Evolutionary conservation across 2,113 vertebrate species (phyloP), one percentile per base, ranked within the genome.

Genomic region (Acrocephalus kingi): DNA sequence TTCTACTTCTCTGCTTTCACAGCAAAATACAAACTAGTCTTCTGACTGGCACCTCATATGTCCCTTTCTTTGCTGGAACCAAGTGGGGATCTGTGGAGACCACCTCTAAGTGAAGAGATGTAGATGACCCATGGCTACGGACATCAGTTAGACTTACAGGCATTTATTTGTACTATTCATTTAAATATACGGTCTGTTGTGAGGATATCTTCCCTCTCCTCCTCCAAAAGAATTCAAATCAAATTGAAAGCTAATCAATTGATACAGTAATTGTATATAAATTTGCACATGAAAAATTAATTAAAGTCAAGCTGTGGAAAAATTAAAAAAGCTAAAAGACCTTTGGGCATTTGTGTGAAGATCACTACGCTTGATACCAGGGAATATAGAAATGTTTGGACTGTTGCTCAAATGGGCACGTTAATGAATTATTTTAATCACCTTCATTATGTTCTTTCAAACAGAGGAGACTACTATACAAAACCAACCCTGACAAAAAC

Each of bases 351-450:
- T 87, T 94, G 41, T 86, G 25, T 93, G 69, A 93, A 69, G 83
- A 94, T 73, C 85, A 92, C 35, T 74, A n/a, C 1, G 0, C 87
- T 88, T 86, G 69, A 93, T 95, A 87, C 59, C 59, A 66, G 85
- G 79, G 71, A 86, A 45, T 41, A 33, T 52, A 46, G 52, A 95
- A 97, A 92, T 76, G 48, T 94, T 97, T 89, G 96, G 91, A 92
- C 71, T 95, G 13, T 90, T 72, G 31, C 84, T 97, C 63, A 83
- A 86, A 93, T 4, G 19, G 37, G 45, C 82, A 74, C 64, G 51
- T 89, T 92, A 96, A 93, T 95, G 84, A 94, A 95, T 97, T 81
- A 76, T 88, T 96, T 94, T 96, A 94, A 75, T 93, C 94, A 88
- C 81, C 81, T 84, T 92, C 75, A 86, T 87, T 95, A 89, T 59